Evolutionary conservation across 1,140 invertebrate genomes (phyloP), one percentile per base, ranked within the genome.

Genomic region (Pentalonia nigronervosa): DNA sequence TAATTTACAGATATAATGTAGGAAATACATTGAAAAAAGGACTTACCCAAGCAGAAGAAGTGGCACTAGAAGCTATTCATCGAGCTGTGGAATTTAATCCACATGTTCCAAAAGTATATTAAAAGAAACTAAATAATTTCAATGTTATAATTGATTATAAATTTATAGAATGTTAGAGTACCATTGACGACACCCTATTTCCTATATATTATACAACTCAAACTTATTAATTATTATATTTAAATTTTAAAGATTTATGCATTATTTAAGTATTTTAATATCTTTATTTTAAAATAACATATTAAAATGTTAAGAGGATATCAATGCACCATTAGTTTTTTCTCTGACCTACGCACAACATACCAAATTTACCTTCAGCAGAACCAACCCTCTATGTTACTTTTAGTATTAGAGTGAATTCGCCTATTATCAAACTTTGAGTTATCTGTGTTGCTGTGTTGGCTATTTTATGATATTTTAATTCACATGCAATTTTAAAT

Each of bases 71-170:
- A 96, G 99, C 99, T 14, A 99, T 99, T 94, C 99, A 99, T 95
- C 96, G 98, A 95, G 99, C 99, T 2, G 98, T 99, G 17, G 99
- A 99, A 95, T 99, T 99, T 95, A 99, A 99, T 96, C 99, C 99
- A 91, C 98, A 99, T 96, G 99, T 99, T 94, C 98, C 99, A 60
- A 99, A 99, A 95, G 96, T 97, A 95, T 94, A 87, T 34, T 48
- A 45, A 76, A 76, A 76, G 11, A n/a, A 76, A 17, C 4, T 76
- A n/a, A n/a, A 76, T 76, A n/a, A 76, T 76, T 2, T n/a, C 60
- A 76, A n/a, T 76, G 7, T 60, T 60, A 25, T 41, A 41, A 41
- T 30, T 60, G 25, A 60, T 60, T 25, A 9, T 25, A 60, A 60
- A 60, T 60, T 25, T 25, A 41, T 60, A 11, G 8, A 7, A 60